Evolutionary conservation across 1,140 invertebrate genomes (phyloP), one percentile per base, ranked within the genome.

Genomic region (Papilio machaon): DNA sequence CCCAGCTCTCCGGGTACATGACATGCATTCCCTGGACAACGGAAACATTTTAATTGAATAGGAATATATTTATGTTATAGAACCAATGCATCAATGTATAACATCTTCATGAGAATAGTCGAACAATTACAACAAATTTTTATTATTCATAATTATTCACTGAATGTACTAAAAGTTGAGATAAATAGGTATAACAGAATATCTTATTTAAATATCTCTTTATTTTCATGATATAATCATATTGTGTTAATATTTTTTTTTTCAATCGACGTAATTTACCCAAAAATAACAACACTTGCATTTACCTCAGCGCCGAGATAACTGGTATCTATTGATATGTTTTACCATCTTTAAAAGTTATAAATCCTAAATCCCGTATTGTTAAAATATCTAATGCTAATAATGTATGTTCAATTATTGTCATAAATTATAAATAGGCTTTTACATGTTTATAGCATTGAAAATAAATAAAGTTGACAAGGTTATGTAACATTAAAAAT

Each of bases 21-120:
- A 94, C 94, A 95, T 94, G 94, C 94, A 95, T 95, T 95, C 94
- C 94, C 94, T 95, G 89, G 67, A 58, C 1, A 58, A 58, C 0
- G 17, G 17, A 58, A 58, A 58, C 15, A 43, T 43, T 1, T 6
- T 6, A 7, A 43, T 43, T 43, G 4, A 43, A 43, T 43, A n/a
- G n/a, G n/a, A n/a, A n/a, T n/a, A n/a, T n/a, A n/a, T n/a, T n/a
- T n/a, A 49, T 2, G 47, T 13, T 49, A 13, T 13, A 13, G 47
- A 49, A 49, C n/a, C n/a, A n/a, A n/a, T n/a, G n/a, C n/a, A n/a
- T n/a, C n/a, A n/a, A n/a, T n/a, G n/a, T n/a, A n/a, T n/a, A n/a
- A n/a, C n/a, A n/a, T n/a, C n/a, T n/a, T n/a, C n/a, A n/a, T n/a
- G n/a, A n/a, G n/a, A n/a, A n/a, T n/a, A n/a, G n/a, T n/a, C n/a